Evolutionary conservation across 2,888 invertebrate species (phyloP).

Genomic region (Stenoptilia bipunctidactyla): DNA sequence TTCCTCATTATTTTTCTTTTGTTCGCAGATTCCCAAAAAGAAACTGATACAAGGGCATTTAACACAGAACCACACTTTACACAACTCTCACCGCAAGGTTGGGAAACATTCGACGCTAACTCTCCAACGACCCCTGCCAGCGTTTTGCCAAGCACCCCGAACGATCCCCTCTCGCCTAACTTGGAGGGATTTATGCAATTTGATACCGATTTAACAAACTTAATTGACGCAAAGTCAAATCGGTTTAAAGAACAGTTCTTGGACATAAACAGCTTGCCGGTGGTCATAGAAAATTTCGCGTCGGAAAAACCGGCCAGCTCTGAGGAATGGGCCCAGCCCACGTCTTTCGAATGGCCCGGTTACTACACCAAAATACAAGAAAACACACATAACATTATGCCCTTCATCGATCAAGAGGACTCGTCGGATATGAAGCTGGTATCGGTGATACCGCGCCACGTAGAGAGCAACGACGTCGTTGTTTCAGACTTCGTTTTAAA

Average conservation of each 20-base stretch:
- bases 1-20: conserved; percentile 11
- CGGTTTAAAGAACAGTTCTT: conserved; percentile 42
- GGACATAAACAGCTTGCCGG: conserved; percentile 48
- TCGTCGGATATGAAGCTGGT: conserved; percentile 45
- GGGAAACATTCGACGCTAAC: conserved; percentile 48
- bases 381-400: conserved; percentile 36
- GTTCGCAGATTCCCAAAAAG: conserved; percentile 39
- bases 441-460: conserved; percentile 46
- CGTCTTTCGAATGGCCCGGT: conserved; percentile 13
- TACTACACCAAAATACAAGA: conserved; percentile 29
- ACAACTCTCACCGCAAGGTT: conserved; percentile 53
- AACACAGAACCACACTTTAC: conserved; percentile 56
- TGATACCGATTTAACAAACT: conserved; percentile 26
- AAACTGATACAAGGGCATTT: conserved; percentile 47
- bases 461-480: conserved; percentile 42
- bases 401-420: conserved; percentile 53
- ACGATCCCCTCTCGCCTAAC: conserved; percentile 39
- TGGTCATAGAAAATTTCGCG: conserved; percentile 47
- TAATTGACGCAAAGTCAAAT: conserved; percentile 24
- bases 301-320: conserved; percentile 19
- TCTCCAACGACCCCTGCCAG: conserved; percentile 40
- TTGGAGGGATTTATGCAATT: conserved; percentile 30
- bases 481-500: conserved; percentile 40
- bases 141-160: conserved; percentile 35
- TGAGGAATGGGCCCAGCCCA: background rate